phyloP scores from a whole-genome alignment of 2,797 vertebrate species.

The Intellagama lesueurii region DNA sequence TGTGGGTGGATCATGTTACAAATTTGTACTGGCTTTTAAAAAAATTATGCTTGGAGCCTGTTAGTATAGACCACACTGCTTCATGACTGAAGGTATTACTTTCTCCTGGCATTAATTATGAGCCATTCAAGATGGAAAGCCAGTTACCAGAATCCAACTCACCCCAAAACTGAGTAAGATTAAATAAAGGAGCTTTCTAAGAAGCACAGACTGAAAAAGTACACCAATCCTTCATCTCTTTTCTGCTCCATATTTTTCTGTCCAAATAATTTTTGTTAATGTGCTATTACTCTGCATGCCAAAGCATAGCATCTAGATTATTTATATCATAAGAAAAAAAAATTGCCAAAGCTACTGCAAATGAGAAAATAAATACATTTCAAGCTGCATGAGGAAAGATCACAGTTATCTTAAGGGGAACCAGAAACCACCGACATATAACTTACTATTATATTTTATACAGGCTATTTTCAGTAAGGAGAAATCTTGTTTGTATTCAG shows the following conservation, averaged over 20 bases:
- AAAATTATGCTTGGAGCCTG: too few species aligned
- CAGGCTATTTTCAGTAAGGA: constrained; percentile 7
- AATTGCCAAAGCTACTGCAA: constrained; percentile 15
- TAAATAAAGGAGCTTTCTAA: not conserved
- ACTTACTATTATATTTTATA: constrained; percentile 34
- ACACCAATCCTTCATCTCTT: not conserved
- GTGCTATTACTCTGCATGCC: not conserved
- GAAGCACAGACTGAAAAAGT: not conserved
- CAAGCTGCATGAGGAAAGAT: constrained; percentile 1
- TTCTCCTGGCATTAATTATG: not conserved
- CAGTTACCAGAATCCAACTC: not conserved
- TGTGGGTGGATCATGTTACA: not conserved
- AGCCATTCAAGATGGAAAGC: not conserved
- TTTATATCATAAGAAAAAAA: constrained; percentile 23
- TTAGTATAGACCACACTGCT: not conserved
- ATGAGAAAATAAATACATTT: constrained; percentile 24
- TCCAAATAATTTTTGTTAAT: not conserved
- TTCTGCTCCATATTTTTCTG: not conserved
- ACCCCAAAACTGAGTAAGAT: not conserved
- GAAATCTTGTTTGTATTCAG: constrained; percentile 6
- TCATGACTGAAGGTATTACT: not conserved
- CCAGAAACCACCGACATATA: not conserved
- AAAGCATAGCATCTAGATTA: constrained; percentile 1
- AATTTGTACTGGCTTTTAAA: not conserved
- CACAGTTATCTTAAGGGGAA: not conserved